Evolutionary conservation across 1,140 invertebrate genomes (phyloP).

Genomic region (Brachionus rubens): DNA sequence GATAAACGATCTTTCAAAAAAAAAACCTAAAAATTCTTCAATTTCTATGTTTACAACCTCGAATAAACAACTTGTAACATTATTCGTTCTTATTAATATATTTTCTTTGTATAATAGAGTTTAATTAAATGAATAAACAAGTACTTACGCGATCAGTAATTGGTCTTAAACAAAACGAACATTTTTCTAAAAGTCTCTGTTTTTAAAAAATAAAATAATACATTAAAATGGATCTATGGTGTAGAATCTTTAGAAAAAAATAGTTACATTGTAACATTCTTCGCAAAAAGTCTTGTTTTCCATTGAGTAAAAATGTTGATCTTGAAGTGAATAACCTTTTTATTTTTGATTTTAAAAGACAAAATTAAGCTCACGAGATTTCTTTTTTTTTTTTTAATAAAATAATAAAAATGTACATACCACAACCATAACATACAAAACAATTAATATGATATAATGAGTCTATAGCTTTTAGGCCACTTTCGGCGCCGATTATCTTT

Average conservation of each 20-base stretch:
- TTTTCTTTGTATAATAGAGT: not conserved
- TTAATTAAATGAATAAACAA: not conserved
- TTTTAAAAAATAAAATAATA: slow-evolving; percentile 50
- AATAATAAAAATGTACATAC: slow-evolving; percentile 53
- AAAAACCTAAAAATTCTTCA: no score
- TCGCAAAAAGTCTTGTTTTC: slow-evolving; percentile 92
- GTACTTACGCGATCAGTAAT: slow-evolving; percentile 72
- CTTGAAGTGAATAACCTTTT: slow-evolving; percentile 73
- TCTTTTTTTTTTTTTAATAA: not conserved
- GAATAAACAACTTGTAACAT: no score
- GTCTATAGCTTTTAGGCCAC: slow-evolving; percentile 91
- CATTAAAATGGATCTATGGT: no score
- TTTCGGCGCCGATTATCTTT: slow-evolving; percentile 83
- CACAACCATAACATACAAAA: slow-evolving; percentile 85
- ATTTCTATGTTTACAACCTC: no score
- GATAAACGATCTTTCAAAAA: no score
- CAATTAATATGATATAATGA: slow-evolving; percentile 90
- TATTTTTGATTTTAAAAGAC: not conserved
- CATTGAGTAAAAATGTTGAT: slow-evolving; percentile 88
- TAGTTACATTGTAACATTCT: slow-evolving; percentile 77
- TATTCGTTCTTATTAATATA: not conserved
- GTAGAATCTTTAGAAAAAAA: not conserved
- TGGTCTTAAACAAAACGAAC: slow-evolving; percentile 88
- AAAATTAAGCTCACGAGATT: no score
- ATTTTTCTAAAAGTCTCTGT: slow-evolving; percentile 90